A percentile compares a stretch with the other conserved stretches of the same genome.
Conservation (phyloP, 1,140 invertebrate genomes). For the Drosophila seguyi region DNA sequence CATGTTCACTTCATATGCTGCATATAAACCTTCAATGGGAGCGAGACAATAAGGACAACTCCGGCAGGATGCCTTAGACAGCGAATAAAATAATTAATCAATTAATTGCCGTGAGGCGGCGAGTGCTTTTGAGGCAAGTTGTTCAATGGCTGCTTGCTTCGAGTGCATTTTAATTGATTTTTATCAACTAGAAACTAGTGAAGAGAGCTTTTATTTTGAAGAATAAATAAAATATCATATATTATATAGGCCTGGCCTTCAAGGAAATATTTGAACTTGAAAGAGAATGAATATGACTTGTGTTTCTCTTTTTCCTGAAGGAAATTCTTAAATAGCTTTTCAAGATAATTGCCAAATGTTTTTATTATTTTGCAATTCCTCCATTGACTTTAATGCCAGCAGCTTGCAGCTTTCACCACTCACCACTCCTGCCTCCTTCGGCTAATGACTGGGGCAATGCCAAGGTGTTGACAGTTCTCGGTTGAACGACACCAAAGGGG, state of each 20-base stretch:
- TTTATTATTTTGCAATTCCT: not conserved
- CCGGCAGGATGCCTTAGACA: constrained; percentile 11
- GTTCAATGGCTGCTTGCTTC: not conserved
- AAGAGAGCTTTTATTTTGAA: not conserved
- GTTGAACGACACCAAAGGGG: constrained; percentile 32
- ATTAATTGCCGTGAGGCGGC: not conserved
- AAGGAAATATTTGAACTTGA: too few relatives aligned
- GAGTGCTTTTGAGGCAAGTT: not conserved
- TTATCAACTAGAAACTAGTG: too few relatives aligned
- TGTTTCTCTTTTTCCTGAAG: too few relatives aligned
- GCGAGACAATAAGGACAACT: constrained; percentile 22
- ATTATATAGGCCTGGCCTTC: too few relatives aligned
- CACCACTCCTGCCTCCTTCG: not conserved
- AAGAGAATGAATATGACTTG: too few relatives aligned
- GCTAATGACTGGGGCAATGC: constrained; percentile 23
- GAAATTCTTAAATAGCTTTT: too few relatives aligned
- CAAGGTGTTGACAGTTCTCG: constrained; percentile 48
- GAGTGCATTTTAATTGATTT: not conserved
- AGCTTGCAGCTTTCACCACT: not conserved
- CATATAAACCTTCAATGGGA: constrained; percentile 59
- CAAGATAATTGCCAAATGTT: not conserved
- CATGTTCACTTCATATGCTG: constrained; percentile 65
- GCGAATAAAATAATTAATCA: constrained; percentile 4
- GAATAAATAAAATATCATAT: not conserved
- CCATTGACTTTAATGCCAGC: not conserved